Evolutionary conservation across 2,888 invertebrate genomes (phyloP).

Genomic region (Tinea semifulvella): DNA sequence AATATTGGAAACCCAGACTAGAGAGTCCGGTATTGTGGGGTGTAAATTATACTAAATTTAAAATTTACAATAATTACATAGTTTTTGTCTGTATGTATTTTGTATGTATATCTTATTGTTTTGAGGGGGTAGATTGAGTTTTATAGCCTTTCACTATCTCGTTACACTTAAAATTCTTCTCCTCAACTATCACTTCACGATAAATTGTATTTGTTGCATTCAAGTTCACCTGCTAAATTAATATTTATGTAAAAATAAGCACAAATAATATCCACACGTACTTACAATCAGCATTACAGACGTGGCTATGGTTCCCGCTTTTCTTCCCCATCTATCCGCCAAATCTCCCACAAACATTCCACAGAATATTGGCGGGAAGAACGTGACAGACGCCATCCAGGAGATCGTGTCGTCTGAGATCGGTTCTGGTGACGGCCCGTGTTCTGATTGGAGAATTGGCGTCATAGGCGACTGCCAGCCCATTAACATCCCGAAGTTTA

Average conservation of each 20-base stretch:
- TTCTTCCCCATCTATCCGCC: constrained; percentile 64
- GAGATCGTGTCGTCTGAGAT: constrained; percentile 59
- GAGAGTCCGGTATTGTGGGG: no score
- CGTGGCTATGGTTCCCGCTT: constrained; percentile 57
- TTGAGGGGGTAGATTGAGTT: no score
- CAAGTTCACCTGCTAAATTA: no score
- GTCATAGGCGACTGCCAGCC: constrained; percentile 69
- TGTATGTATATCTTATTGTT: no score
- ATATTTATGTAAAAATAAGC: not conserved
- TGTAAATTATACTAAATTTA: no score
- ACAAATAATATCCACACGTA: constrained; percentile 11
- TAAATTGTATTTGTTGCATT: no score
- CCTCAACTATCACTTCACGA: no score
- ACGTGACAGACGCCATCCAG: constrained; percentile 66
- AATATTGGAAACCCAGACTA: no score
- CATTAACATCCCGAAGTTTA: constrained; percentile 65
- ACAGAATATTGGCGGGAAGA: constrained; percentile 63
- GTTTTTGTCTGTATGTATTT: no score
- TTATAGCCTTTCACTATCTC: no score
- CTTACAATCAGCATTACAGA: constrained; percentile 65
- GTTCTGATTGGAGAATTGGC: constrained; percentile 48
- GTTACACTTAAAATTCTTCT: no score
- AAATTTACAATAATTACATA: no score
- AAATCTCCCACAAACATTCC: constrained; percentile 61
- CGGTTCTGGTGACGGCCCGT: constrained; percentile 55